Percentiles rank a stretch among this genome's conserved stretches.
Conservation (phyloP, 2,888 invertebrate species). For the Therioaphis trifolii region DNA sequence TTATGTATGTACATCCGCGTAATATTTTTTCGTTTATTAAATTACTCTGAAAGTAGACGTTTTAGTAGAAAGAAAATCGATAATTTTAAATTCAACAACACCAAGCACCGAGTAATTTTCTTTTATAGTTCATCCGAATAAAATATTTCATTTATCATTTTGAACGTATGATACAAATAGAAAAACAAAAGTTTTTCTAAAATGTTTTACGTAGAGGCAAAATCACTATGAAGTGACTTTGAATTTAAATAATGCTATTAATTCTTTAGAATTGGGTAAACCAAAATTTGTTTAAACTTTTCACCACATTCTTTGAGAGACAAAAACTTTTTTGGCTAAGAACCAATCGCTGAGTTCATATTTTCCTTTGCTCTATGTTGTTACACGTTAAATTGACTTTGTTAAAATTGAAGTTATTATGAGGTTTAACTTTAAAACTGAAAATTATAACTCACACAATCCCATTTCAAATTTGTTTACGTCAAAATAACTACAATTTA, state of each 20-base stretch:
- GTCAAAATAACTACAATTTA: too few species aligned
- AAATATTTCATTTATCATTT: not conserved
- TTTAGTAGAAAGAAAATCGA: too few species aligned
- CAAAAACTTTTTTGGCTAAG: conserved; percentile 14
- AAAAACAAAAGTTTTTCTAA: too few species aligned
- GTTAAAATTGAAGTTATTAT: not conserved
- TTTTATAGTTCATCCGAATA: not conserved
- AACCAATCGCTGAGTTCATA: not conserved
- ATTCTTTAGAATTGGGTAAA: conserved; percentile 4
- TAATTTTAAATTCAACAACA: not conserved
- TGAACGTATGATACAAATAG: not conserved
- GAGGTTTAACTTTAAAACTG: not conserved
- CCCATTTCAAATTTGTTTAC: too few species aligned
- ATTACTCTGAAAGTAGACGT: too few species aligned
- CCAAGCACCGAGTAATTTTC: not conserved
- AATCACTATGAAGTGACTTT: not conserved
- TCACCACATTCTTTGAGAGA: not conserved
- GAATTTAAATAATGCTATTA: not conserved
- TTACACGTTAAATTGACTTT: not conserved
- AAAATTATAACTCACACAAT: not conserved
- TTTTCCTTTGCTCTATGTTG: not conserved
- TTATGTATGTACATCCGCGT: too few species aligned
- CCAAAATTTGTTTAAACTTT: conserved; percentile 1
- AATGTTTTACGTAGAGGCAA: not conserved
- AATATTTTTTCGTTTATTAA: too few species aligned